Percentiles rank a stretch among this genome's conserved stretches.
Conservation (phyloP, 2,888 invertebrate species). For the Chloromyia formosa region DNA sequence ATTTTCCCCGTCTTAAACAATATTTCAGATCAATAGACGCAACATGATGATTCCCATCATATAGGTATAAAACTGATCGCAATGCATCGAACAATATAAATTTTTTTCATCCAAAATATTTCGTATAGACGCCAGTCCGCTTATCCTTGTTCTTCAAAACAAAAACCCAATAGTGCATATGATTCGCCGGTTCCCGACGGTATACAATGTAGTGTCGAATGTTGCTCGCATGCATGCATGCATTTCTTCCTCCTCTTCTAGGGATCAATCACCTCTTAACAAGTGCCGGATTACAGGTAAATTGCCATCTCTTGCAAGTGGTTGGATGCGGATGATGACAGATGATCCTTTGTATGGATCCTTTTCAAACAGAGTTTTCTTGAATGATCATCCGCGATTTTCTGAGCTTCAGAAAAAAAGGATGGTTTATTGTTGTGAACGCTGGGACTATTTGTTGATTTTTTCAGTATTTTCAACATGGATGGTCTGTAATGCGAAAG, state of each 20-base stretch:
- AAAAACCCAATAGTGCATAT: constrained; percentile 17
- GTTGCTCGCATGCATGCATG: constrained; percentile 23
- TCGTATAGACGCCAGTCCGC: background rate
- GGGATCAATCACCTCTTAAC: constrained; percentile 40
- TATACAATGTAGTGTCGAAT: background rate
- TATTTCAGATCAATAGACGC: background rate
- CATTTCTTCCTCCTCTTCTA: constrained; percentile 14
- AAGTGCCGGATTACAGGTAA: constrained; percentile 37
- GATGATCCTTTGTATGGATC: constrained; percentile 27
- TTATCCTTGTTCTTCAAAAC: constrained; percentile 2
- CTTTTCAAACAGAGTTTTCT: constrained; percentile 30
- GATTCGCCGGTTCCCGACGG: background rate
- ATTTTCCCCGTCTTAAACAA: too few relatives aligned
- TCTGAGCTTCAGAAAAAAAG: constrained; percentile 12
- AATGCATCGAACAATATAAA: background rate
- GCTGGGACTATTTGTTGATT: background rate
- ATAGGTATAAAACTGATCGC: background rate
- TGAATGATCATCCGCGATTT: constrained; percentile 18
- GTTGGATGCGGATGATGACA: background rate
- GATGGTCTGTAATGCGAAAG: too few relatives aligned
- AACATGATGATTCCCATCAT: background rate
- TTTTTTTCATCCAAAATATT: background rate
- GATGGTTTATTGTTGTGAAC: background rate
- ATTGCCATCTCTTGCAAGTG: constrained; percentile 25
- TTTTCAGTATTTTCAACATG: constrained; percentile 14